phyloP scores from a whole-genome alignment of 2,797 vertebrate genomes.

The Brotula barbata region DNA sequence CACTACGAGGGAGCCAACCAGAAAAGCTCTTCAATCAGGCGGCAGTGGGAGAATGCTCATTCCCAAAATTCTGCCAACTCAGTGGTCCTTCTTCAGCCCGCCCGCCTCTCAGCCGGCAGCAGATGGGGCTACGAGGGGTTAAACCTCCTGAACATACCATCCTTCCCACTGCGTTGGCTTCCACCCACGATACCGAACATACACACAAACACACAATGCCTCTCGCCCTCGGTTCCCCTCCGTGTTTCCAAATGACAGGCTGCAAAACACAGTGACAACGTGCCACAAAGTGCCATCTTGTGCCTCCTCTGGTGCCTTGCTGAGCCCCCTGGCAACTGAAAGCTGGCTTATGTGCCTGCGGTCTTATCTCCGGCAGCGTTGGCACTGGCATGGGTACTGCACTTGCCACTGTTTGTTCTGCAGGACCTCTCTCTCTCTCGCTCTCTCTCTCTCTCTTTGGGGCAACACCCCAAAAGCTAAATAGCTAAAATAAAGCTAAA shows the following conservation, averaged over 20 bases:
- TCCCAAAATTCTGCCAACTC: slow-evolving; percentile 26
- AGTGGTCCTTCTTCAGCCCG: slow-evolving; percentile 27
- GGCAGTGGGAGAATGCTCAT: neutral
- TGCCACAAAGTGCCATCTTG: slow-evolving; percentile 62
- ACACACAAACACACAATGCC: slow-evolving; percentile 48
- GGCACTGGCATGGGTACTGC: slow-evolving; percentile 44
- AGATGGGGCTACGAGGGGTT: slow-evolving; percentile 60
- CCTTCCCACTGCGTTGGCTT: slow-evolving; percentile 54
- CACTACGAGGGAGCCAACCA: neutral
- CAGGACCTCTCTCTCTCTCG: slow-evolving; percentile 33
- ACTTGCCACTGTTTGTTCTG: slow-evolving; percentile 42
- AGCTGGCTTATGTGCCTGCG: slow-evolving; percentile 34
- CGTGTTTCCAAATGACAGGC: slow-evolving; percentile 44
- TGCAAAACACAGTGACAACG: slow-evolving; percentile 42
- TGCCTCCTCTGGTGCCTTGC: slow-evolving; percentile 44
- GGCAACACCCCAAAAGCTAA: slow-evolving; percentile 24
- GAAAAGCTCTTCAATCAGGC: slow-evolving; percentile 2
- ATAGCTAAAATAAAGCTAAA: too few relatives aligned
- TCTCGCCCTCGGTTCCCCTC: slow-evolving; percentile 33
- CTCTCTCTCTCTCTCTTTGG: slow-evolving; percentile 30
- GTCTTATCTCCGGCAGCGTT: slow-evolving; percentile 59
- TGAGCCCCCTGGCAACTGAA: slow-evolving; percentile 51
- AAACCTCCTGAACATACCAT: slow-evolving; percentile 52
- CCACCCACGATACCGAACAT: slow-evolving; percentile 55
- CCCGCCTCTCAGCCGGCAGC: slow-evolving; percentile 34